These are phyloP conservation scores for Lathronympha strigana DNA, from an alignment of 2,888 invertebrate genomes.

Conservation along the genomic window DNA sequence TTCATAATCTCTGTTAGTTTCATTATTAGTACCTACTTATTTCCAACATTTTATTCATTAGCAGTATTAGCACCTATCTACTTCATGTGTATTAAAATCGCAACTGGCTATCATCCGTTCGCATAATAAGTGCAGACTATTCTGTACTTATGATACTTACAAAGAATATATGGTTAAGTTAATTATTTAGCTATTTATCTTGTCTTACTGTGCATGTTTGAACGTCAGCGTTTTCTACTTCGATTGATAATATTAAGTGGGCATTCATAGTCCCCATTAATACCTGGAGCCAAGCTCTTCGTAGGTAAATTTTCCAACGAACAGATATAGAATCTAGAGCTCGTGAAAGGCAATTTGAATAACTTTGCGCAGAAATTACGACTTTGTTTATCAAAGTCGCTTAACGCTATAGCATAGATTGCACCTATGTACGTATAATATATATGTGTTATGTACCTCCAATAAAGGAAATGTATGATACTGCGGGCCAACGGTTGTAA, in stretches of 20 bases:
- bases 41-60: too few species aligned
- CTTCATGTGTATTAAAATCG: too few species aligned
- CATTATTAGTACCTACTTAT: too few species aligned
- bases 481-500: too few species aligned
- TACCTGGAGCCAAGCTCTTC: constrained; percentile 27
- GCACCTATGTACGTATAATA: neutral
- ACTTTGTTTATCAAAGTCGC: constrained; percentile 41
- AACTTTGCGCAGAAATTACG: constrained; percentile 40
- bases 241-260: constrained; percentile 25
- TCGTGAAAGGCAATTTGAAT: constrained; percentile 42
- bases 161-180: neutral
- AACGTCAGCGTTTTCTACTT: constrained; percentile 5
- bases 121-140: too few species aligned
- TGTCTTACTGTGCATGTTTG: neutral
- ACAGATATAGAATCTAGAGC: constrained; percentile 31
- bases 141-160: neutral
- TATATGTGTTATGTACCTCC: too few species aligned
- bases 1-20: too few species aligned
- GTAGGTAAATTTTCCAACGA: constrained; percentile 40
- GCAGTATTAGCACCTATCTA: too few species aligned
- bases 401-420: constrained; percentile 15
- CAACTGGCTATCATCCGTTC: too few species aligned
- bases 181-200: neutral
- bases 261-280: constrained; percentile 36
- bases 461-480: too few species aligned